Percentiles rank a stretch among this genome's conserved stretches.
Evolutionary conservation across 2,797 vertebrate species (phyloP).

Genomic region (Echeneis naucrates): DNA sequence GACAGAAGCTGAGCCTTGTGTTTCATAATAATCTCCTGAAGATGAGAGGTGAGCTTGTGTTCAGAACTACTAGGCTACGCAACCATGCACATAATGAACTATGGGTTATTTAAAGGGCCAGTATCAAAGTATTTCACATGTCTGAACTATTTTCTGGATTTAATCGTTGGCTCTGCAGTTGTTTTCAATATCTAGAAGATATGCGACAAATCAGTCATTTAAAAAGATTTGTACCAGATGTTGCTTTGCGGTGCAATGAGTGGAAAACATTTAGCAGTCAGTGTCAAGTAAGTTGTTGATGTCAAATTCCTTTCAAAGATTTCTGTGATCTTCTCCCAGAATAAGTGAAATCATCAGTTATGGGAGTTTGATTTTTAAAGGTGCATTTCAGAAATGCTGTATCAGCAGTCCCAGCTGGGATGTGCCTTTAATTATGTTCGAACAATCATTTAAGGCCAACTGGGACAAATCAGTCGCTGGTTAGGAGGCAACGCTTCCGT

Average conservation of each 20-base stretch:
- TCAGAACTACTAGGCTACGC: slow-evolving; percentile 10
- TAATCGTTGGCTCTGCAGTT: slow-evolving; percentile 18
- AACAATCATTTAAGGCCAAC: slow-evolving; percentile 67
- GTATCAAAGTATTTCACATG: slow-evolving; percentile 33
- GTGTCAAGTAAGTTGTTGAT: slow-evolving; percentile 2
- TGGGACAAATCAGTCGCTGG: slow-evolving; percentile 18
- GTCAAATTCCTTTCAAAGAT: slow-evolving; percentile 13
- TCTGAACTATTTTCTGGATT: slow-evolving; percentile 14
- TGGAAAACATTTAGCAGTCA: slow-evolving; percentile 3
- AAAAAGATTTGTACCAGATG: slow-evolving; percentile 9
- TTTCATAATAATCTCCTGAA: slow-evolving; percentile 27
- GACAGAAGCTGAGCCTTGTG: slow-evolving; percentile 35
- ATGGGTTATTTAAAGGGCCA: slow-evolving; percentile 23
- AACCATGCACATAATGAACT: slow-evolving; percentile 24
- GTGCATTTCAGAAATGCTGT: slow-evolving; percentile 7
- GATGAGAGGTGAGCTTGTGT: slow-evolving; percentile 21
- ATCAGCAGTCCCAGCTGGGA: slow-evolving; percentile 2
- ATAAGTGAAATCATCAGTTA: background rate
- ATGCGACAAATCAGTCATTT: slow-evolving; percentile 18
- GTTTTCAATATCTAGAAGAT: slow-evolving; percentile 18
- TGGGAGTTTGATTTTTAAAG: slow-evolving; percentile 3
- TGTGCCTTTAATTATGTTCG: slow-evolving; percentile 47
- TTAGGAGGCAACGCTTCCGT: background rate
- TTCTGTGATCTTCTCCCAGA: slow-evolving; percentile 2
- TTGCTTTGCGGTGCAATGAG: slow-evolving; percentile 21